Percentiles rank a stretch among this genome's conserved stretches.
These are phyloP conservation scores for Gyps fulvus DNA, from an alignment of 2,113 vertebrate genomes.

Conservation along the genomic window DNA sequence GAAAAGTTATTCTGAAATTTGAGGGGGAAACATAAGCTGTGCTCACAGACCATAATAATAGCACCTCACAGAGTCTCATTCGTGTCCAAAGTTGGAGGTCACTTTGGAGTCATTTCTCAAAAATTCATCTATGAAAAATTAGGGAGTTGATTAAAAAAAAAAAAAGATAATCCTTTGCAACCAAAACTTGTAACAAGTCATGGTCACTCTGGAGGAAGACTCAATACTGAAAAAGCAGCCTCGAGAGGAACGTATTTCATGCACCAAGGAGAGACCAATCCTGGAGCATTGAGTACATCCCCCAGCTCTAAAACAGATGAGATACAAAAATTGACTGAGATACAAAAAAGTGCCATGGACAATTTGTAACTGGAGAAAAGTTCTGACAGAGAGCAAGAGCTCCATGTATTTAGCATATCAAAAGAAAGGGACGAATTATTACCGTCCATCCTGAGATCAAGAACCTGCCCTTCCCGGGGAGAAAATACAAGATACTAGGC, in stretches of 20 bases:
- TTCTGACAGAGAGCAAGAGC: neutral
- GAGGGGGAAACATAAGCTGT: neutral
- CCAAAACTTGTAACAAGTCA: neutral
- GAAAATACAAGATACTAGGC: fast-evolving
- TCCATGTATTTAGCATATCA: neutral
- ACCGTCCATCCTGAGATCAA: neutral
- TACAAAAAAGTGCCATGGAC: neutral
- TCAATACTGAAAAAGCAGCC: neutral
- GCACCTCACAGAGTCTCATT: neutral
- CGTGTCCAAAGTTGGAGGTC: neutral
- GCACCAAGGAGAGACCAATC: neutral
- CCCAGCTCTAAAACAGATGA: neutral
- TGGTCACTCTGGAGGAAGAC: neutral
- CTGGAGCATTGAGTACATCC: no score
- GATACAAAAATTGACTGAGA: neutral
- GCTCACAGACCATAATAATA: neutral
- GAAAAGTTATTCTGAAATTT: neutral
- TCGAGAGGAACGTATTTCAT: neutral
- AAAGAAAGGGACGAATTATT: neutral
- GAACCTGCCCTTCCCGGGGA: neutral
- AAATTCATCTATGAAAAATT: neutral
- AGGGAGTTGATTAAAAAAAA: neutral
- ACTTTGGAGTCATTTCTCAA: neutral
- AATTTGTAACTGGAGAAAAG: neutral
- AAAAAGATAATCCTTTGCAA: neutral